These are phyloP conservation scores for Pachydiplax longipennis DNA, from an alignment of 2,888 invertebrate species.

Conservation along the genomic window DNA sequence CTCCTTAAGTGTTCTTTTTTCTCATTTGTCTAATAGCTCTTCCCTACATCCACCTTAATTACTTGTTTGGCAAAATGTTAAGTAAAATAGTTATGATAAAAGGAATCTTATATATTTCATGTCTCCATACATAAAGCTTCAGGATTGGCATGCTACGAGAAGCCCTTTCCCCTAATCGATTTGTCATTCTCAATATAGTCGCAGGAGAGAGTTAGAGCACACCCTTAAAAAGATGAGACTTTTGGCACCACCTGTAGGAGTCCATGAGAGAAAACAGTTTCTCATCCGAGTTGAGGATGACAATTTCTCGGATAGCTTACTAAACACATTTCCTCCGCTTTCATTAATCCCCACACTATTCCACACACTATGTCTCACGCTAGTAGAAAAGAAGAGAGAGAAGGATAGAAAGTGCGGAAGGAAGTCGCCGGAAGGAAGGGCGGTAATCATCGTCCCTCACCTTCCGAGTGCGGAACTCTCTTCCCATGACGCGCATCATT, in stretches of 20 bases:
- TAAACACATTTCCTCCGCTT: neutral
- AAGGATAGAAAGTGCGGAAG: neutral
- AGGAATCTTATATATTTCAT: too few relatives aligned
- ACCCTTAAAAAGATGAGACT: neutral
- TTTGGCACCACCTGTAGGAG: conserved; percentile 31
- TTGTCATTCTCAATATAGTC: neutral
- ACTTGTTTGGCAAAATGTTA: too few relatives aligned
- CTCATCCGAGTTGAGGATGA: conserved; percentile 3
- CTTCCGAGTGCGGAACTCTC: neutral
- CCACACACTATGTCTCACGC: neutral
- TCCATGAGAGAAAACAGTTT: neutral
- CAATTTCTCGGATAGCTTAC: neutral
- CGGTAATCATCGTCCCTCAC: neutral
- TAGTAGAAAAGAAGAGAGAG: neutral
- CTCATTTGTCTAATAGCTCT: too few relatives aligned
- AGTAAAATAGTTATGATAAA: too few relatives aligned
- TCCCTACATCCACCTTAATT: too few relatives aligned
- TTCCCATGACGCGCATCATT: neutral
- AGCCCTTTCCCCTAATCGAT: neutral
- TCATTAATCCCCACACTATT: neutral
- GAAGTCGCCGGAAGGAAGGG: neutral
- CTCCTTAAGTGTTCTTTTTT: too few relatives aligned
- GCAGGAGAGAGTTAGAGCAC: neutral
- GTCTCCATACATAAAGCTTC: too few relatives aligned
- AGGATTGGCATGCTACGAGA: too few relatives aligned